Base-by-base conservation (phyloP, 2,797 vertebrate genomes). In the Tragelaphus eurycerus region DNA sequence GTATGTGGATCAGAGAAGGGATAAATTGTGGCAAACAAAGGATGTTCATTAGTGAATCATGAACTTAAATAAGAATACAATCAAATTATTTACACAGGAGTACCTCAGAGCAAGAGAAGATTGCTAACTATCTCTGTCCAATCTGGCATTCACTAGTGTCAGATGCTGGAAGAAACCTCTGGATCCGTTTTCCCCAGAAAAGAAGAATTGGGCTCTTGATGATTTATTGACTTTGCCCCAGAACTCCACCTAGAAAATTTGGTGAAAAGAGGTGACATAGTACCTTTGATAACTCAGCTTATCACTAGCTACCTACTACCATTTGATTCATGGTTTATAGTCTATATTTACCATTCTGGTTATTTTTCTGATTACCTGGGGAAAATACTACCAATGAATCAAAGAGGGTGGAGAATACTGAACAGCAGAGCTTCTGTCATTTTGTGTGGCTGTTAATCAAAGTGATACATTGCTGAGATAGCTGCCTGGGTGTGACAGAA, bases 361-460 rank as follows among this genome's bases (percentile, higher is more conserved):
- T 96, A 67, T 92, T 96, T 96, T 95, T 89, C 38, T 91, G 19
- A 74, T 93, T 62, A 93, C 57, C 50, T 84, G 46, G 74, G 59
- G 62, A 94, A 93, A 84, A 90, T 31, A 57, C 25, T 92, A 38
- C 19, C 60, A 79, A 38, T 97, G 67, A 95, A 95, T 92, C 46
- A 83, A 10, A 59, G 25, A 88, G 9, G 25, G 79, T 60, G 31
- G 60, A 48, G 43, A 92, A 79, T 16, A n/a, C 62, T 87, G 48
- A 90, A 82, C 31, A 82, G 52, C 84, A 86, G 71, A 95, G 31
- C 52, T 54, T 67, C 29, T 74, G 57, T 81, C 85, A 88, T 50
- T 86, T 46, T 83, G 6, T 76, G 12, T 76, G 46, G 67, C 54
- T 83, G 60, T 97, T 96, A 97, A 97, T 95, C 95, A 97, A 86